Base-by-base conservation (phyloP, 2,113 vertebrate genomes). In the Triplophysa dalaica region DNA sequence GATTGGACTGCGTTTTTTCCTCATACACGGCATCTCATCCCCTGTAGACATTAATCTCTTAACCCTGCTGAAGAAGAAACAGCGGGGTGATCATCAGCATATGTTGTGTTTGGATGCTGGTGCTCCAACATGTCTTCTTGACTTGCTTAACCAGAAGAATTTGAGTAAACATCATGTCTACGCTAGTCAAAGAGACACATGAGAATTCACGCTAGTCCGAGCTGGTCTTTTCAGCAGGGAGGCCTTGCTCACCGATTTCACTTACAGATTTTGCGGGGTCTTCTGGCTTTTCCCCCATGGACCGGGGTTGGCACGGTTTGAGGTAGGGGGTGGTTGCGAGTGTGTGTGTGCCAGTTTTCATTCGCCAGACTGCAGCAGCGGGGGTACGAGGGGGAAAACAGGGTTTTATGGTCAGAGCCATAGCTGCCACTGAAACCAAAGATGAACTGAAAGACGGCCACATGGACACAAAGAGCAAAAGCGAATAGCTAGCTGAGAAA, bases 1-100 rank as follows among this genome's bases (percentile, higher is more conserved):
- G 82, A 87, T 77, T 77, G 56, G 56, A 52, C 54, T 43, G 19
- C 68, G 29, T 48, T 66, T 41, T 84, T 84, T 83, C 33, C 89
- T 90, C 89, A 90, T 90, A 92, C 91, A 91, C 90, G 89, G 90
- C 92, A 90, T 88, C 85, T 81, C 80, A 78, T 82, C 85, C 84
- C 80, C 87, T 88, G 65, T 82, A 58, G 84, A 81, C 89, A 92
- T 90, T 90, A 89, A 91, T 92, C 87, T 88, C 82, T 65, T 70
- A 83, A 19, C 19, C 54, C 54, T n/a, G 19, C 19, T 58, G 19
- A 58, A 58, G 19, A 58, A 58, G 14, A 58, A 58, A 58, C 54
- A 58, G 54, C 54, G 16, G 19, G 8, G 2, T 58, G 54, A 21
- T 21, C 54, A 58, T 16, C 19, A 21, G 54, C 54, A n/a, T 58